Evolutionary conservation across 2,797 vertebrate genomes (phyloP).

Genomic region (Clarias platycephalus): DNA sequence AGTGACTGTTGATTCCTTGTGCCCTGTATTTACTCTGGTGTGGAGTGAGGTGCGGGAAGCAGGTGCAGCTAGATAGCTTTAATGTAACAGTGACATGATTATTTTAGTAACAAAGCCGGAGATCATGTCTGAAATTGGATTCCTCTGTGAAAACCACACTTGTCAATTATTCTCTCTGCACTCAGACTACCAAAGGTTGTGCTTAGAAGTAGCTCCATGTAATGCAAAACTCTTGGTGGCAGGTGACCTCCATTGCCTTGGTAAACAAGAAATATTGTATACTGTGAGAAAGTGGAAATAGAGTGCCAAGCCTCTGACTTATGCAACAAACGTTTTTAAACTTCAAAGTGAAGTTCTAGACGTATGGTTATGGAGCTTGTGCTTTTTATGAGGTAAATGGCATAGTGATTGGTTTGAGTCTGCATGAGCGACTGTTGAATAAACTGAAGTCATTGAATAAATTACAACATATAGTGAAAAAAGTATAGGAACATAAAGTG

Average conservation of each 20-base stretch:
- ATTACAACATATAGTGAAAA: not conserved
- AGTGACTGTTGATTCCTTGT: conserved; percentile 34
- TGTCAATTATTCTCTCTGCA: conserved; percentile 64
- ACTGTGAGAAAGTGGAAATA: conserved; percentile 62
- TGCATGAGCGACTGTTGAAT: conserved; percentile 7
- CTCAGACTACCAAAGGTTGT: conserved; percentile 56
- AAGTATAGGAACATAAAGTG: not conserved
- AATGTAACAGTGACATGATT: conserved; percentile 27
- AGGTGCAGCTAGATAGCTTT: conserved; percentile 35
- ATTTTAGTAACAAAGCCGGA: conserved; percentile 56
- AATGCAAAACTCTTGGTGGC: conserved; percentile 58
- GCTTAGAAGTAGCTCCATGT: conserved; percentile 61
- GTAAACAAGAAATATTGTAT: conserved; percentile 64
- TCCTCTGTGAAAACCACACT: conserved; percentile 64
- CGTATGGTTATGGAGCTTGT: conserved; percentile 60
- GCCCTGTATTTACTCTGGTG: conserved; percentile 38
- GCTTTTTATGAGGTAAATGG: conserved; percentile 71
- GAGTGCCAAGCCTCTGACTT: conserved; percentile 63
- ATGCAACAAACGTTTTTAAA: conserved; percentile 63
- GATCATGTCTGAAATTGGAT: conserved; percentile 57
- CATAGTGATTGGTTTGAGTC: conserved; percentile 61
- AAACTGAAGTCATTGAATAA: not conserved
- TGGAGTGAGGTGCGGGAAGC: conserved; percentile 28
- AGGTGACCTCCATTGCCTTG: conserved; percentile 58
- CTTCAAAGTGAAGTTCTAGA: conserved; percentile 64